Evolutionary conservation across 1,140 invertebrate genomes (phyloP).

Genomic region (Aphelenchoides besseyi): DNA sequence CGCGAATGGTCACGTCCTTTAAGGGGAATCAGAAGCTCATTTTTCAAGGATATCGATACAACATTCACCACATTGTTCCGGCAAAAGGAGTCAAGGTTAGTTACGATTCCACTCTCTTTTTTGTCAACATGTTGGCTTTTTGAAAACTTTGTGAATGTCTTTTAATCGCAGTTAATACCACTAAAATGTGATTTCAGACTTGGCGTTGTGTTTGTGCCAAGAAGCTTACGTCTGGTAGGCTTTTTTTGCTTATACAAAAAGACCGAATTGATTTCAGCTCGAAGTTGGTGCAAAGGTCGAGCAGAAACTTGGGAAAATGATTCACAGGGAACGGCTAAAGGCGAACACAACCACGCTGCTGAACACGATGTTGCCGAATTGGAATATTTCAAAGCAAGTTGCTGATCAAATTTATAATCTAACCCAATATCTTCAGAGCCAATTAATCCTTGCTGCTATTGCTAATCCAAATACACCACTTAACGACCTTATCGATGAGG

Average conservation of each 20-base stretch:
- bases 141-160: too few relatives aligned
- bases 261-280: too few relatives aligned
- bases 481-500: constrained; percentile 52
- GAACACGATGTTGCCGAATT: constrained; percentile 53
- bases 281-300: constrained; percentile 42
- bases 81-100: constrained; percentile 45
- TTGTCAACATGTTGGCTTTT: not conserved
- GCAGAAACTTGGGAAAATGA: constrained; percentile 56
- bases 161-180: too few relatives aligned
- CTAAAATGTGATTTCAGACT: constrained; percentile 31
- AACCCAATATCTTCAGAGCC: constrained; percentile 43
- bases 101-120: not conserved
- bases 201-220: constrained; percentile 57
- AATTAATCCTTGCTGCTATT: constrained; percentile 52
- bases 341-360: constrained; percentile 49
- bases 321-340: constrained; percentile 48
- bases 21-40: constrained; percentile 55
- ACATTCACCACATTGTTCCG: constrained; percentile 53
- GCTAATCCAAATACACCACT: constrained; percentile 35
- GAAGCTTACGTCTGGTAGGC: constrained; percentile 45
- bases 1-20: constrained; percentile 52
- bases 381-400: constrained; percentile 49
- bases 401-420: not conserved
- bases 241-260: too few relatives aligned
- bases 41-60: constrained; percentile 55